Evolutionary conservation across 2,113 vertebrate genomes (phyloP), one percentile per base, ranked within the genome.

Genomic region (Panthera leo): DNA sequence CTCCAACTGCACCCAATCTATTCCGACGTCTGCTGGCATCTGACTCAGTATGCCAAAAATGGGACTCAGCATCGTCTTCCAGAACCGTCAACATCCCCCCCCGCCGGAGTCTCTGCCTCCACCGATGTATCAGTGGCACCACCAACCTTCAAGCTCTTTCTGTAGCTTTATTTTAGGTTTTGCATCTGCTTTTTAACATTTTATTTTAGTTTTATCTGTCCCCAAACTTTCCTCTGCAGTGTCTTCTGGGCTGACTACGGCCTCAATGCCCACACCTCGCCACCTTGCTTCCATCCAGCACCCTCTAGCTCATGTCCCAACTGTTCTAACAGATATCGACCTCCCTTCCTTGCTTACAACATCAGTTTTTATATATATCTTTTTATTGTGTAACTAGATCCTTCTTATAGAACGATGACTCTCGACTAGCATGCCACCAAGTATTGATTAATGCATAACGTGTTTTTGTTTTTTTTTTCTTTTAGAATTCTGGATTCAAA

Each of bases 81-180:
- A 67, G 95, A 89, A n/a, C 27, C 18, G 13, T 36, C 36, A 1
- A 4, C 31, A 18, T 15, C 58, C 58, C 12, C 31, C 75, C 68
- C 68, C 13, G 2, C 27, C 61, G 19, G 3, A 42, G 27, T n/a
- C 39, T 70, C 63, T 36, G 39, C 82, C 78, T 93, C 42, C 48
- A 29, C 23, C 23, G 70, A 15, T 0, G 6, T 3, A 19, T 75
- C 25, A 1, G 48, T 1, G 39, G 78, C 27, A 45, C 23, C 36
- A 7, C n/a, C 63, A 85, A 16, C 42, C 76, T 4, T 7, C 76
- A 25, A 2, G n/a, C 65, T 87, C 79, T 87, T 73, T 51, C 79
- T 45, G 23, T 42, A 27, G 34, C 73, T 84, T 95, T 51, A 76
- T 65, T 96, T 96, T 90, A 87, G 92, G 68, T 16, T 94, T 92